Evolutionary conservation across 1,140 invertebrate genomes (phyloP), one percentile per base, ranked within the genome.

Genomic region (Dendrolimus kikuchii): DNA sequence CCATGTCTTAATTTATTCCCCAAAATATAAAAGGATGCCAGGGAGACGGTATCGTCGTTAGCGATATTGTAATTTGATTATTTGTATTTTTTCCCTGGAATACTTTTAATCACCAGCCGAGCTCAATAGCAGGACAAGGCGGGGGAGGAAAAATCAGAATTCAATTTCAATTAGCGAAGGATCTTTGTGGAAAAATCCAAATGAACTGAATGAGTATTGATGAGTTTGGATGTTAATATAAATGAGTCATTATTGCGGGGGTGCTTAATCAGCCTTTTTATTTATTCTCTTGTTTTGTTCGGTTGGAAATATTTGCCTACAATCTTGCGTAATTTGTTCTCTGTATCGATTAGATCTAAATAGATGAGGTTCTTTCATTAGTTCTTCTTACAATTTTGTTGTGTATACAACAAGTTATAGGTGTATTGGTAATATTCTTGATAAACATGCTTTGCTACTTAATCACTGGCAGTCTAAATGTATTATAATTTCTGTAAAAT

Each of bases 21-120:
- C 71, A 80, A 82, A 83, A 82, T 79, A 80, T 83, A 86, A 83
- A 86, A 84, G 82, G 81, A 84, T 86, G 83, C 73, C 70, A 68
- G 71, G 73, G 74, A 78, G 71, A 68, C 64, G 68, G 53, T 55
- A 53, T 56, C 74, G 67, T 86, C 81, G 82, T 84, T 86, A 86
- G 74, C 77, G 75, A 84, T 86, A 84, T 86, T 83, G 83, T 86
- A 86, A 86, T 86, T 86, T 84, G 78, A 86, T 86, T 86, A 86
- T 86, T 86, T 86, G 81, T 86, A 76, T 86, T 86, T 86, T 78
- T 82, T 81, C 66, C 72, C 23, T 23, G 23, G 75, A 81, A 84
- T 82, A 82, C 81, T 83, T 86, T 86, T 83, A 84, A 84, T 86
- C 81, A 84, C 77, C 66, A 58, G 43, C 46, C 64, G 53, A 9